Base-by-base conservation (phyloP, 2,797 vertebrate genomes). In the Eulemur mongoz region DNA sequence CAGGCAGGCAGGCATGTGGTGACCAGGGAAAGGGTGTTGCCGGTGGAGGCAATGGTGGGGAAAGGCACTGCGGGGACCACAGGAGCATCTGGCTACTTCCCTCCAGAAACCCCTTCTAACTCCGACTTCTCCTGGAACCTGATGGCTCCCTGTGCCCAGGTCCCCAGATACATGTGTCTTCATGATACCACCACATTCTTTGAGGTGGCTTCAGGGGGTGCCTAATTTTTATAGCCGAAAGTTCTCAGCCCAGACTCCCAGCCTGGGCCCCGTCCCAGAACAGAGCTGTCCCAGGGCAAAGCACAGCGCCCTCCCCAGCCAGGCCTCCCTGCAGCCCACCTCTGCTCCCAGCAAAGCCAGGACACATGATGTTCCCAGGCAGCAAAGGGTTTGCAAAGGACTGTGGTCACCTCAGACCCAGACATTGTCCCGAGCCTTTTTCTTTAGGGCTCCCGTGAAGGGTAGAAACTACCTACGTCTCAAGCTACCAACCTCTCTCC, bases 381-480 rank as follows among this genome's bases (percentile, higher is more conserved):
- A 57, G 76, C 89, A 80, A 73, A 73, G 85, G 17, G 32, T 38
- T 25, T 57, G 43, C 88, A 18, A 38, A 57, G 25, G 75, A 6
- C 0, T 3, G 30, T 1, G 4, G 72, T 63, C 79, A 38, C 81
- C 63, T 14, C 17, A 17, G 17, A 50, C 27, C 38, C 50, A 67
- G 83, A 20, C 13, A 20, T 25, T 45, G 35, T 40, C 63, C 91
- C 27, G 23, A 7, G 14, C 63, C 87, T 83, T 40, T 69, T 57
- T 20, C 78, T 52, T 22, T 10, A 11, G 81, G 78, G n/a, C 35
- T 40, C 70, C 48, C 3, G 0, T 2, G 40, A 52, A 95, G 45
- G 30, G 14, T 0, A 45, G 72, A 40, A n/a, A 54, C 14, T 32
- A 1, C 30, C 1, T 0, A 1, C 0, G 0, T 23, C n/a, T 65